These are phyloP conservation scores for Plotosus lineatus DNA, from an alignment of 2,113 vertebrate genomes.

Conservation along the genomic window DNA sequence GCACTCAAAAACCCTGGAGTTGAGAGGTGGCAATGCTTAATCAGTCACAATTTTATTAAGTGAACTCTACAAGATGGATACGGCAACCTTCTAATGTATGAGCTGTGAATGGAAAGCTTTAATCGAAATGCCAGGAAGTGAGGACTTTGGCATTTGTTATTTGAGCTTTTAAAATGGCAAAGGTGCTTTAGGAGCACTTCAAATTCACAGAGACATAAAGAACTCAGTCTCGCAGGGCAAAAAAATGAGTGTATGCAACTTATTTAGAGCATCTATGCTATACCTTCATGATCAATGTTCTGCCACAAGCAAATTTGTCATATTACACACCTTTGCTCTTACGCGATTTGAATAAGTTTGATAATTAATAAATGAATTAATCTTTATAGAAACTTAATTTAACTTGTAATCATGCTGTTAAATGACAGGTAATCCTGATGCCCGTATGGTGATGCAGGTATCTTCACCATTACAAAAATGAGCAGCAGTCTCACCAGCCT, in stretches of 20 bases:
- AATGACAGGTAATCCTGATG: neutral
- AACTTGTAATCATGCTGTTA: neutral
- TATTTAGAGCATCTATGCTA: neutral
- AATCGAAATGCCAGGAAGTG: neutral
- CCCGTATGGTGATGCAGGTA: neutral
- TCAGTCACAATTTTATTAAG: neutral
- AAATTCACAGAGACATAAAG: neutral
- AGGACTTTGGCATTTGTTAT: neutral
- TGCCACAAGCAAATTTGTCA: neutral
- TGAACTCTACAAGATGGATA: neutral
- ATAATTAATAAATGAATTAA: no score
- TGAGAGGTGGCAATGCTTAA: neutral
- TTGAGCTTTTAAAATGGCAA: neutral
- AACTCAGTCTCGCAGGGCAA: neutral
- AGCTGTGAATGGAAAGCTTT: neutral
- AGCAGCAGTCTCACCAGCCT: no score
- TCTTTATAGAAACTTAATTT: neutral
- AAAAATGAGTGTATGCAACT: neutral
- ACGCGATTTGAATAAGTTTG: neutral
- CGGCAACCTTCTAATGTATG: neutral
- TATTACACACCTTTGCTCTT: neutral
- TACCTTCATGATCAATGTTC: neutral
- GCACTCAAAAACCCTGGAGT: neutral
- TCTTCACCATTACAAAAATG: no score
- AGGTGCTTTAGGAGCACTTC: neutral